Base-by-base conservation (phyloP, 1,140 invertebrate genomes). In the Cotesia glomerata region DNA sequence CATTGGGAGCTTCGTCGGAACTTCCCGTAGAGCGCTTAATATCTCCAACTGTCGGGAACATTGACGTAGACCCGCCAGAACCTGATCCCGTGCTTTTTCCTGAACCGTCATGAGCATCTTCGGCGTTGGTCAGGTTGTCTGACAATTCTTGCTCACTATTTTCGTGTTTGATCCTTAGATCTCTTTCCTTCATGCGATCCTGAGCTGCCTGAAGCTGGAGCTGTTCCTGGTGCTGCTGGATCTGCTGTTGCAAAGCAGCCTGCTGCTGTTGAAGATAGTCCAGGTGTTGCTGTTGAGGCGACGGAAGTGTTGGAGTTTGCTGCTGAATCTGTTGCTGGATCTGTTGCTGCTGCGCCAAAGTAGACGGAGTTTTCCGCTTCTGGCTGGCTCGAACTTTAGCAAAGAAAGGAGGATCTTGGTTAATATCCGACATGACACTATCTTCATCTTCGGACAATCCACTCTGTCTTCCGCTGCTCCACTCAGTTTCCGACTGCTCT, bases 401-500 rank as follows among this genome's bases (percentile, higher is more conserved):
- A 81, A 92, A 92, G 74, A 92, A 87, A 59, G 86, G 89, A 13
- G 88, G 87, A 51, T 90, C 89, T 75, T 92, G 90, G 68, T 88
- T 88, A 26, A 88, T 88, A 76, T 91, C 91, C 5, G 91, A 92
- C 84, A 92, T 90, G 1, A 92, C 88, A 80, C 91, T 92, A 71
- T 92, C 91, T 78, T 91, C 92, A 76, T 93, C 92, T 84, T 93
- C 92, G 2, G 91, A 92, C 51, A 92, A 84, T 8, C 89, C 89
- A 80, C 91, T 91, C 16, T 91, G 91, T 77, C 90, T 84, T 5
- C 90, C 90, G 59, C 90, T 89, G 51, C 90, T 91, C 92, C 91
- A 93, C 80, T 94, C 93, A 26, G 90, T 91, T 84, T 94, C 93
- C 0, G 93, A 93, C 56, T 93, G 92, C 84, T 94, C 93, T 3